phyloP scores from a whole-genome alignment of 92 coral and sea anemone genomes.

The Porites lobata region DNA sequence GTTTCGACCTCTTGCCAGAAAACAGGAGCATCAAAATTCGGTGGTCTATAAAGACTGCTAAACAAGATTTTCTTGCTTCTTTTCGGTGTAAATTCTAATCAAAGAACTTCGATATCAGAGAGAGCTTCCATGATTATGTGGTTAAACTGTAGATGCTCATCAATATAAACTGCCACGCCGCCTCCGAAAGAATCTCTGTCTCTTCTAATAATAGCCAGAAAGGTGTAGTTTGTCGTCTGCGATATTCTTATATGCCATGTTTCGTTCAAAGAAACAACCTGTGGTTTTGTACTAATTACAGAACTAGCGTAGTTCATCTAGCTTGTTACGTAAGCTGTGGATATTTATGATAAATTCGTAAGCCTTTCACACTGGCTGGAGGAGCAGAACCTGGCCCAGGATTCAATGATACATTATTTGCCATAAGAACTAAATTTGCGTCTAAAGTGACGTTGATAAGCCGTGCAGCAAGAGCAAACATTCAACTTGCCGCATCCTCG shows the following conservation, averaged over 20 bases:
- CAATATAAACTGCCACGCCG: conserved; percentile 43
- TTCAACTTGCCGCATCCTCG: neutral
- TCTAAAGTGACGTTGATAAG: conserved; percentile 7
- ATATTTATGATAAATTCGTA: conserved; percentile 36
- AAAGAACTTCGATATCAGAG: no score
- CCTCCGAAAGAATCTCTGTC: conserved; percentile 52
- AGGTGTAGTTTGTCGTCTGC: conserved; percentile 55
- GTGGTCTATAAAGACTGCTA: no score
- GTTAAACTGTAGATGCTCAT: conserved; percentile 38
- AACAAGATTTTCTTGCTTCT: no score
- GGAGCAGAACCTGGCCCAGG: conserved; percentile 25
- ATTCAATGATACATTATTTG: conserved; percentile 33
- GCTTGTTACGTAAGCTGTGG: conserved; percentile 65
- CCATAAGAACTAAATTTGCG: conserved; percentile 15
- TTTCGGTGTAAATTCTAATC: no score
- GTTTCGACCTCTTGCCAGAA: no score
- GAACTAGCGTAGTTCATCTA: conserved; percentile 74
- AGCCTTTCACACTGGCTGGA: conserved; percentile 23
- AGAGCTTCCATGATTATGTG: neutral
- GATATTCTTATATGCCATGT: conserved; percentile 71
- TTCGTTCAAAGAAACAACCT: conserved; percentile 67
- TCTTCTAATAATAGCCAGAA: conserved; percentile 63
- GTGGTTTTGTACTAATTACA: conserved; percentile 70
- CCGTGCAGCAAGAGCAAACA: neutral
- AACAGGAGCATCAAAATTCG: no score